These are phyloP conservation scores for Pampusana beccarii DNA, from an alignment of 2,113 vertebrate genomes.

Conservation along the genomic window DNA sequence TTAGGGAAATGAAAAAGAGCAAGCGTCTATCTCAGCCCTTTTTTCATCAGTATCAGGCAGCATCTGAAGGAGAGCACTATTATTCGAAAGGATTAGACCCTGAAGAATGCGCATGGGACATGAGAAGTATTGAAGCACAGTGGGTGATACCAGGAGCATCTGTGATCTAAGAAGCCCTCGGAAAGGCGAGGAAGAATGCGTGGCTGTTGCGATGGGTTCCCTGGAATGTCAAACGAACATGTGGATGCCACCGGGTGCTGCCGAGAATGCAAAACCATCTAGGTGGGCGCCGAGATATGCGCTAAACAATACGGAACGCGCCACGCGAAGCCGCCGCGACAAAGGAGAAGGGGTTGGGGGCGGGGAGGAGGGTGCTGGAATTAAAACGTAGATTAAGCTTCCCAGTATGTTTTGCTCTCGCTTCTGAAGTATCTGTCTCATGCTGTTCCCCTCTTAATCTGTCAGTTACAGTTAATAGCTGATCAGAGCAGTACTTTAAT, in stretches of 20 bases:
- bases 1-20: constrained; percentile 52
- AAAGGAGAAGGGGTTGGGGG: constrained; percentile 9
- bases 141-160: constrained; percentile 41
- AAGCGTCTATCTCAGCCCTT: background rate
- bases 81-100: constrained; percentile 20
- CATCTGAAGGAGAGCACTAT: constrained; percentile 8
- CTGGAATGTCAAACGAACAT: constrained; percentile 50
- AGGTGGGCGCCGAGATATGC: constrained; percentile 60
- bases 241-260: constrained; percentile 59
- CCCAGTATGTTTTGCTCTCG: constrained; percentile 12
- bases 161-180: background rate
- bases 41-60: background rate
- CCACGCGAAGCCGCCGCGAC: background rate
- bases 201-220: constrained; percentile 37
- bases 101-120: background rate
- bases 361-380: background rate
- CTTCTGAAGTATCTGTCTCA: background rate
- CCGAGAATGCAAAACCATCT: constrained; percentile 42
- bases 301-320: background rate
- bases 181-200: constrained; percentile 25
- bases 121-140: constrained; percentile 1
- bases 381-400: background rate
- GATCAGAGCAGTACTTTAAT: constrained; percentile 2
- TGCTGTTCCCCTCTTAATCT: constrained; percentile 48
- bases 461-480: constrained; percentile 39